phyloP scores from a whole-genome alignment of 2,113 vertebrate genomes.

The Chaetorhynchus papuensis region DNA sequence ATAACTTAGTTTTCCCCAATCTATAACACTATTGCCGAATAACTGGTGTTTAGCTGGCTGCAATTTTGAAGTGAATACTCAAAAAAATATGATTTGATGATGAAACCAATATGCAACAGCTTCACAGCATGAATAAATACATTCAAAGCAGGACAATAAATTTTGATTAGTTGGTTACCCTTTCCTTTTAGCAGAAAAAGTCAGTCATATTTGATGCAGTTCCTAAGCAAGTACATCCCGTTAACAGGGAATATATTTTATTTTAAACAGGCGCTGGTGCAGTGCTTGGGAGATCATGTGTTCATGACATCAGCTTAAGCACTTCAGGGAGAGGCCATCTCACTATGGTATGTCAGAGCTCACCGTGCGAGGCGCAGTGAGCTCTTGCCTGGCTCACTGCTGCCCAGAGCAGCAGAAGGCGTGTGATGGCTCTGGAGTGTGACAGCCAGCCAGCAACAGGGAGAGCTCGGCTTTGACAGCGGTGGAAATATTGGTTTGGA shows the following conservation, averaged over 20 bases:
- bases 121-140: not conserved
- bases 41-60: not conserved
- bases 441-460: not conserved
- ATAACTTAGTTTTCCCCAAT: not conserved
- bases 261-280: not conserved
- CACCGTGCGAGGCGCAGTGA: not conserved
- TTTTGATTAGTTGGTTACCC: not conserved
- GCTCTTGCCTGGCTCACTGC: not conserved
- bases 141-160: not conserved
- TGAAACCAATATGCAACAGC: not conserved
- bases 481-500: not conserved
- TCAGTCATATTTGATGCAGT: not conserved
- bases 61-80: not conserved
- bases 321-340: not conserved
- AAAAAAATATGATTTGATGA: not conserved
- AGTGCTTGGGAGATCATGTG: not conserved
- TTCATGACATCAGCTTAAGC: conserved; percentile 19
- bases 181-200: not conserved
- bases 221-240: not conserved
- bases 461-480: not conserved
- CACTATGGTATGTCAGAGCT: not conserved
- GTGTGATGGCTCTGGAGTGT: conserved; percentile 42
- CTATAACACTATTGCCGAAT: not conserved
- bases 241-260: not conserved
- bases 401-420: conserved; percentile 58